These are phyloP conservation scores for Aphelenchoides besseyi DNA, from an alignment of 1,140 invertebrate genomes.

Conservation along the genomic window DNA sequence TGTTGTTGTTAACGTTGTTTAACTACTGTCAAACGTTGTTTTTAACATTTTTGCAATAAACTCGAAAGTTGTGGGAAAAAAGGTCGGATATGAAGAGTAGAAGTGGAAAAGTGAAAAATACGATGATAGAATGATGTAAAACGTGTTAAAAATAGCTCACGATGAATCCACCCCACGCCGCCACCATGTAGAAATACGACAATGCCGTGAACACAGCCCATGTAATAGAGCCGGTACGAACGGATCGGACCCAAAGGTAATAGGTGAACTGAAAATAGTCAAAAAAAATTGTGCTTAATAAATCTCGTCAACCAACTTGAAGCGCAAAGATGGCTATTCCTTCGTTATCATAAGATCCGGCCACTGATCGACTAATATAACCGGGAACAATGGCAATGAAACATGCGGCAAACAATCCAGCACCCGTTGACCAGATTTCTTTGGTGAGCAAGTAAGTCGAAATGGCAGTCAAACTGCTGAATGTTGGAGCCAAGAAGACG, in stretches of 20 bases:
- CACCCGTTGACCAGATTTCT: constrained; percentile 88
- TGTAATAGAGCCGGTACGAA: constrained; percentile 93
- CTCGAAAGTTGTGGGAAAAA: not conserved
- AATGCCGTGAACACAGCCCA: constrained; percentile 89
- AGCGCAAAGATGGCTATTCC: constrained; percentile 89
- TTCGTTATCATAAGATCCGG: constrained; percentile 99
- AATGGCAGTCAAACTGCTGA: constrained; percentile 93
- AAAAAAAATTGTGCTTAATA: constrained; percentile 9
- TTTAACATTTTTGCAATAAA: not conserved
- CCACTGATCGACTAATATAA: constrained; percentile 96
- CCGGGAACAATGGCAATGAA: constrained; percentile 98
- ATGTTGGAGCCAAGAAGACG: constrained; percentile 95
- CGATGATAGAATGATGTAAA: not conserved
- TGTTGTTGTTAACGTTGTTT: no score
- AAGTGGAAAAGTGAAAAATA: not conserved
- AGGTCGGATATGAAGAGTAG: not conserved
- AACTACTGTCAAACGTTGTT: no score
- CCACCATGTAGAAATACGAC: constrained; percentile 99
- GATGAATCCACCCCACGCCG: constrained; percentile 25
- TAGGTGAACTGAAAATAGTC: constrained; percentile 56
- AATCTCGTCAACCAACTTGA: no score
- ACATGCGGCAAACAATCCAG: constrained; percentile 94
- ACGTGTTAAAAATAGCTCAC: not conserved
- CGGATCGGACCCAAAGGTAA: constrained; percentile 77
- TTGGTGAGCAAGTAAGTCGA: constrained; percentile 95